Evolutionary conservation across 2,113 vertebrate genomes (phyloP), one percentile per base, ranked within the genome.

Genomic region (Brachyhypopomus gauderio): DNA sequence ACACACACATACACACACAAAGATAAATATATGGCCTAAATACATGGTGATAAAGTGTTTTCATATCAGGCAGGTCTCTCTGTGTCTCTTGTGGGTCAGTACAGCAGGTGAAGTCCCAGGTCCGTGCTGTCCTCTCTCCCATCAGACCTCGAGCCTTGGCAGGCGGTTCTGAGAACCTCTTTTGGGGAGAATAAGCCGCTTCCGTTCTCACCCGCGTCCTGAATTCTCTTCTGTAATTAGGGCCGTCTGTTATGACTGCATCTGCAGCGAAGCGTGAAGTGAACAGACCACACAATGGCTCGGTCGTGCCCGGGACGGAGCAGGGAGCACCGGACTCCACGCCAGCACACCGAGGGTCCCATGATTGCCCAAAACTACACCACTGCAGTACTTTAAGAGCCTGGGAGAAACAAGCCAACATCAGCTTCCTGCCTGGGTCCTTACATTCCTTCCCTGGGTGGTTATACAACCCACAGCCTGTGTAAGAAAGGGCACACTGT

Each of bases 191-290:
- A 25, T 11, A 75, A n/a, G 30, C 25, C 55, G 19, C 75, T 81
- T 86, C 82, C 38, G 66, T 77, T 84, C 82, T 82, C 74, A 86
- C 64, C 70, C 56, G 5, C 23, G 22, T 72, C 75, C 72, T 56
- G 72, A 79, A 77, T 52, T 73, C 72, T 79, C 23, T n/a, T 85
- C 74, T 79, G 55, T 75, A 82, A 81, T 83, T 80, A 84, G 48
- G 52, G 69, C 73, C 80, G 69, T 81, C 67, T 85, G 78, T 83
- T 86, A 78, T 84, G 87, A 78, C 81, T 85, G 83, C 25, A 64
- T 77, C 78, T 83, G 36, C 70, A 55, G 70, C 30, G 56, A 77
- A 83, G 70, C 75, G 55, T 75, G 25, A 80, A 79, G 59, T 30
- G 70, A 63, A 23, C 62, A 20, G 81, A 80, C 81, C 84, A 80